phyloP scores from a whole-genome alignment of 2,888 invertebrate genomes.

The Caenorhabditis sp. region DNA sequence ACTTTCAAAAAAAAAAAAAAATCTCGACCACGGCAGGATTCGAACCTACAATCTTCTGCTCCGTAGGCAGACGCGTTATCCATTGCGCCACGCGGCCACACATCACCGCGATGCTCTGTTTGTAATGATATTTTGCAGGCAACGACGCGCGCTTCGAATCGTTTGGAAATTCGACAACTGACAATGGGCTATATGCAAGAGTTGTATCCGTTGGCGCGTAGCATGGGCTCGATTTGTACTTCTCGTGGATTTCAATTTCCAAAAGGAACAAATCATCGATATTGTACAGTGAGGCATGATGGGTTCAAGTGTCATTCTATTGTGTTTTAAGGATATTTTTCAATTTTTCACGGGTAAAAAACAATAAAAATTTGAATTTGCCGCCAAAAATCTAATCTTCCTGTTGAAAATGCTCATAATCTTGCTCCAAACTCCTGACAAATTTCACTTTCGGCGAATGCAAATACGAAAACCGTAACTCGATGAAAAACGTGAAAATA shows the following conservation, averaged over 20 bases:
- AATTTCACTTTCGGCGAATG: conserved; percentile 46
- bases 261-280: background rate
- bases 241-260: background rate
- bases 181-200: background rate
- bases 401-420: background rate
- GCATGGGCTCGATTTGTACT: background rate
- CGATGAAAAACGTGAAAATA: conserved; percentile 38
- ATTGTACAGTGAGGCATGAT: background rate
- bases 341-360: background rate
- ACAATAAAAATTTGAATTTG: background rate
- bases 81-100: conserved; percentile 47
- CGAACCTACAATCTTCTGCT: conserved; percentile 72
- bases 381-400: background rate
- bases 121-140: background rate
- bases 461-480: conserved; percentile 42
- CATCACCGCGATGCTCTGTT: background rate
- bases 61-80: conserved; percentile 70
- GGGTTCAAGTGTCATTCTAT: background rate
- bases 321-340: background rate
- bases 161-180: background rate
- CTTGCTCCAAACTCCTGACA: background rate
- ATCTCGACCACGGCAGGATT: conserved; percentile 66
- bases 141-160: background rate
- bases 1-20: background rate
- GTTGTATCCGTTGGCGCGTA: background rate